Base-by-base conservation (phyloP, 2,888 invertebrate genomes). In the Erebia epiphron region DNA sequence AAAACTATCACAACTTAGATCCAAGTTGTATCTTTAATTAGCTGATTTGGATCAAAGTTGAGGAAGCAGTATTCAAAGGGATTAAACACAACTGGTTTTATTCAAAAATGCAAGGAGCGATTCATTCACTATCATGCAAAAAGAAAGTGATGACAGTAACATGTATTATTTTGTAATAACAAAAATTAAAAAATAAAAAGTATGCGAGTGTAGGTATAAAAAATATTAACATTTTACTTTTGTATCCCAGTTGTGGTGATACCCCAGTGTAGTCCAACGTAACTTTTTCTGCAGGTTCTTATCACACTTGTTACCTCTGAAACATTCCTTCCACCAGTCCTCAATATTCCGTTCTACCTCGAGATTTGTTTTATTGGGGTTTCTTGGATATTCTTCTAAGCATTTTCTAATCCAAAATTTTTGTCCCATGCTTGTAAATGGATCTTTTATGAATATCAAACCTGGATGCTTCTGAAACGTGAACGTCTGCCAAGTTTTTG, bases 221-320 rank as follows among this genome's bases (percentile, higher is more conserved):
- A 26, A 77, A 78, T 78, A 80, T 79, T 78, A 80, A 78, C 75
- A 76, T 80, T 89, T 91, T 91, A 96, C 95, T 94, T 99, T 99
- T 68, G 98, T 97, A 81, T 98, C 96, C 99, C 99, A 99, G 86
- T 99, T 96, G 88, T 99, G 99, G 89, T 99, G 99, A 85, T 99
- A 99, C 14, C 99, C 99, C 50, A 99, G 89, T 0, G 99, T 99
- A 1, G 97, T 95, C 99, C 99, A 99, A 79, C 99, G 93, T 78
- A 99, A 87, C 72, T 93, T 92, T 73, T 89, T 92, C 72, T 85
- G 80, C 77, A 93, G 73, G 76, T 83, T 78, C 80, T 86, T 80
- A 80, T 92, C 77, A 86, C 87, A 77, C 78, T 84, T 75, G 43
- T 81, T 85, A 82, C 86, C 89, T 89, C 82, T 80, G 83, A 91